Evolutionary conservation across 2,888 invertebrate species (phyloP).

Genomic region (Chloromyia formosa): DNA sequence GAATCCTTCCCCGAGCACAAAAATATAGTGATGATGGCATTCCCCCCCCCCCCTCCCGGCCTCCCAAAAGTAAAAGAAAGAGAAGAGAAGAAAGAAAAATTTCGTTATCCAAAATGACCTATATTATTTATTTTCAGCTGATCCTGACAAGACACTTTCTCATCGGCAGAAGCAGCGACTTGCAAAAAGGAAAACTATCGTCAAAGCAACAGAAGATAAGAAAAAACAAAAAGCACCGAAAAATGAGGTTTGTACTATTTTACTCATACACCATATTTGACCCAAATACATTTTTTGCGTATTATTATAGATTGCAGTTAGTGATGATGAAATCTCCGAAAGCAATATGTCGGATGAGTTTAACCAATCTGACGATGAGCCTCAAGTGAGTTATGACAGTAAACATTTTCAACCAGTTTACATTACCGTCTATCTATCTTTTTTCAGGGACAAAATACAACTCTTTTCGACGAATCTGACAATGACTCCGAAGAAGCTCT

Average conservation of each 20-base stretch:
- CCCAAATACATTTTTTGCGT: neutral
- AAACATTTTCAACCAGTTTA: neutral
- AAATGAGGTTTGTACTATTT: conserved; percentile 14
- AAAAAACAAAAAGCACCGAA: conserved; percentile 55
- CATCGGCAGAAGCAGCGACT: conserved; percentile 76
- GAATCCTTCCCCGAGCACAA: too few species aligned
- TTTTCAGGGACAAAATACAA: neutral
- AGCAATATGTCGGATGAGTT: neutral
- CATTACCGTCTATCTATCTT: neutral
- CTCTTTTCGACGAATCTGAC: conserved; percentile 54
- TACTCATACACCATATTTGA: neutral
- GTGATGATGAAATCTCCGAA: neutral
- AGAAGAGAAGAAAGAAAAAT: too few species aligned
- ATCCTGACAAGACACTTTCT: conserved; percentile 69
- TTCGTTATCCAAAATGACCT: too few species aligned
- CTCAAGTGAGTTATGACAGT: too few species aligned
- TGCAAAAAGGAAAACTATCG: conserved; percentile 61
- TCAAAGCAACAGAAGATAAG: neutral
- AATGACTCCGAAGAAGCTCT: conserved; percentile 70
- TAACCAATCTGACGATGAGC: conserved; percentile 35
- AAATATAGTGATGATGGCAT: too few species aligned
- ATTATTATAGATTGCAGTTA: neutral
- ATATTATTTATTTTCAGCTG: conserved; percentile 19
- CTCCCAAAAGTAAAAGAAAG: too few species aligned
- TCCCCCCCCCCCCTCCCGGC: too few species aligned